These are phyloP conservation scores for Nomada goodeniana DNA, from an alignment of 2,888 invertebrate species.

Conservation along the genomic window DNA sequence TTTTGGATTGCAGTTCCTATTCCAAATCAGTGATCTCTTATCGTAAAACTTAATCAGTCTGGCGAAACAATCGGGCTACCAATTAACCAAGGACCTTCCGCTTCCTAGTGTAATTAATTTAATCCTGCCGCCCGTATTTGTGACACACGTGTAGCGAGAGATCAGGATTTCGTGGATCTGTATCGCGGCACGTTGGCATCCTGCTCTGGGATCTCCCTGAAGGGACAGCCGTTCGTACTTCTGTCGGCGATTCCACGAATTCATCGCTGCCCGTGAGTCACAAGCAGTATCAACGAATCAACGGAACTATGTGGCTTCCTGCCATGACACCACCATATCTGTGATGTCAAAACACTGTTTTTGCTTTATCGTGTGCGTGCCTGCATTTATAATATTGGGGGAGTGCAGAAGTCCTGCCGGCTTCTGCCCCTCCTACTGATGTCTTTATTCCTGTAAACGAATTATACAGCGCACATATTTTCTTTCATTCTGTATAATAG, in stretches of 20 bases:
- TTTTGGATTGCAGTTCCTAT: no score
- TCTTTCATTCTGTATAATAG: no score
- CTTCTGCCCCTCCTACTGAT: no score
- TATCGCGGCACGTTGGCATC: slow-evolving; percentile 48
- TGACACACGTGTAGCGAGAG: slow-evolving; percentile 55
- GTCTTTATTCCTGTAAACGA: no score
- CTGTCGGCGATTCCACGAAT: slow-evolving; percentile 67
- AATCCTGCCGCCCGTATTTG: slow-evolving; percentile 31
- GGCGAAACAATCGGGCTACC: not conserved
- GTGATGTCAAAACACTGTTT: not conserved
- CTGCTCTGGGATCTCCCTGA: slow-evolving; percentile 63
- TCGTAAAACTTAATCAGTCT: not conserved
- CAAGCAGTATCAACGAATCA: slow-evolving; percentile 57
- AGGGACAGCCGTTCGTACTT: slow-evolving; percentile 68
- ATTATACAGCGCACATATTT: no score
- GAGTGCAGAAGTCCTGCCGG: no score
- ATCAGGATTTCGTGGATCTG: slow-evolving; percentile 48
- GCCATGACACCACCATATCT: slow-evolving; percentile 16
- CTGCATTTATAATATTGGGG: not conserved
- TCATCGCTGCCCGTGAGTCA: slow-evolving; percentile 60
- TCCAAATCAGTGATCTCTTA: no score
- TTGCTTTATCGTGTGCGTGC: not conserved
- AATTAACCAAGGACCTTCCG: not conserved
- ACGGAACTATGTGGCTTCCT: slow-evolving; percentile 11
- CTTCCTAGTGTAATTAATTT: slow-evolving; percentile 24